phyloP scores from a whole-genome alignment of 2,113 vertebrate species.

The Hippocampus barbouri region DNA sequence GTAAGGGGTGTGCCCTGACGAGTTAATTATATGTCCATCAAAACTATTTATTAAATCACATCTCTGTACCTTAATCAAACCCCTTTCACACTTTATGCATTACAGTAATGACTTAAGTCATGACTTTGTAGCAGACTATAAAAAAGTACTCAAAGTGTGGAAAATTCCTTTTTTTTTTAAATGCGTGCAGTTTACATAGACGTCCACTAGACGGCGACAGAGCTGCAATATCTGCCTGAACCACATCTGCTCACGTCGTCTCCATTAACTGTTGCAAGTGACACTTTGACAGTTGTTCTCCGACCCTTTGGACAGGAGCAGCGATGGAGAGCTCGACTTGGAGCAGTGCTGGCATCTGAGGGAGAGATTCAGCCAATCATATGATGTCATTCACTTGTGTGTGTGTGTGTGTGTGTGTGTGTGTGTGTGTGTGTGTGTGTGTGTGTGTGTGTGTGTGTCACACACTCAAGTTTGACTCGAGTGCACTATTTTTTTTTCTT shows the following conservation, averaged over 20 bases:
- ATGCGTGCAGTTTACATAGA: not conserved
- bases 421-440: no score
- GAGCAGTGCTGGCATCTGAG: conserved; percentile 67
- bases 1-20: conserved; percentile 1
- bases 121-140: not conserved
- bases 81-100: not conserved
- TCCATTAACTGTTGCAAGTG: not conserved
- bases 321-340: conserved; percentile 68
- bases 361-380: conserved; percentile 18
- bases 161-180: conserved; percentile 35
- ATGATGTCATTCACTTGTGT: not conserved
- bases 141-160: conserved; percentile 38
- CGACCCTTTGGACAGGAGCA: conserved; percentile 60
- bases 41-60: not conserved
- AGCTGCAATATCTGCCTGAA: conserved; percentile 23
- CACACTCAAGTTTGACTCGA: not conserved
- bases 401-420: not conserved
- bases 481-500: not conserved
- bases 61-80: not conserved
- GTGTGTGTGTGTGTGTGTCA: not conserved
- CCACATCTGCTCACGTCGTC: conserved; percentile 15
- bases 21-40: not conserved
- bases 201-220: conserved; percentile 51
- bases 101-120: not conserved
- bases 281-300: not conserved